Evolutionary conservation across 1,140 invertebrate species (phyloP).

Genomic region (Bilobella aurantiaca): DNA sequence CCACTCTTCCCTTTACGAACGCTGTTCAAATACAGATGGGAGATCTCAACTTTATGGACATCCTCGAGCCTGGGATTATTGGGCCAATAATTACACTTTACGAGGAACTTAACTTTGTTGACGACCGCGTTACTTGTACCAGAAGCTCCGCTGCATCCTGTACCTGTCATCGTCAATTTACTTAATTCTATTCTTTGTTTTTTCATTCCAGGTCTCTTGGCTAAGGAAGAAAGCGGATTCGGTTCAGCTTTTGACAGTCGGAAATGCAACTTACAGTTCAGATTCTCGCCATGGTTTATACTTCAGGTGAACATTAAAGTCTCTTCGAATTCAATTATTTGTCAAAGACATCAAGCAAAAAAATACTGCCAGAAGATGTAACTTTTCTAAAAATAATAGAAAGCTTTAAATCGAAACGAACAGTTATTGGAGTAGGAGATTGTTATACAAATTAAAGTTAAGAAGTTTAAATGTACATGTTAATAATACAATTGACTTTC

Average conservation of each 20-base stretch:
- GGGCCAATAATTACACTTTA: background rate
- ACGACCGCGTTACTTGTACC: no score
- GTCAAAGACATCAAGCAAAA: no score
- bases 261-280: conserved; percentile 46
- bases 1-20: background rate
- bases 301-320: conserved; percentile 31
- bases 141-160: no score
- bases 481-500: no score
- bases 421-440: no score
- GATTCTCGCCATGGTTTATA: conserved; percentile 43
- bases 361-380: background rate
- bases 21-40: background rate
- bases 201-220: conserved; percentile 46
- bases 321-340: no score
- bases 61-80: background rate
- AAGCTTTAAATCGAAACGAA: background rate
- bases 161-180: no score
- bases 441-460: no score
- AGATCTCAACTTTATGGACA: background rate
- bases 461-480: no score
- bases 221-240: conserved; percentile 43
- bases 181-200: no score
- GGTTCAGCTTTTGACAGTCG: conserved; percentile 47
- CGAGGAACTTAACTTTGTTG: background rate
- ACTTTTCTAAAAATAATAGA: conserved; percentile 1